Percentiles rank a stretch among this genome's conserved stretches.
Evolutionary conservation across 2,888 invertebrate genomes (phyloP).

Genomic region (Luperina testacea): DNA sequence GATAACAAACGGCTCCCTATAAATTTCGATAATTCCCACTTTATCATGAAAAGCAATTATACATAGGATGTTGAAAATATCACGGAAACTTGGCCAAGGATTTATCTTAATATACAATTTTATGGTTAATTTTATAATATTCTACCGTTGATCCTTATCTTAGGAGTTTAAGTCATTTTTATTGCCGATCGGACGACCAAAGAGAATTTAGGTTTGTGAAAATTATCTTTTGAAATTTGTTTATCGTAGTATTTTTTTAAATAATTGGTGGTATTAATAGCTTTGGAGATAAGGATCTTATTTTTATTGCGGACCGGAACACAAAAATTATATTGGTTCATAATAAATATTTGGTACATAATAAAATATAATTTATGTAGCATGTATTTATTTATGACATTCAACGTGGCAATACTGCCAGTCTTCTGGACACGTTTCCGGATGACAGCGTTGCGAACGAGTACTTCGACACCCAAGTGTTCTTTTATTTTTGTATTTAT

Average conservation of each 20-base stretch:
- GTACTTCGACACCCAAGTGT: no score
- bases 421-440: no score
- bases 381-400: neutral
- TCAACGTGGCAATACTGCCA: no score
- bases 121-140: conserved; percentile 38
- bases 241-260: neutral
- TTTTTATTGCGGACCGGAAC: neutral
- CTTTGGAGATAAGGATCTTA: neutral
- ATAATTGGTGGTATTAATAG: neutral
- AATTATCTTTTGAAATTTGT: neutral
- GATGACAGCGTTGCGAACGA: no score
- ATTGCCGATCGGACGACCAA: neutral
- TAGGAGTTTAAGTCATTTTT: neutral
- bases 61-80: conserved; percentile 25
- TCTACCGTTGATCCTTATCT: conserved; percentile 11
- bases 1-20: conserved; percentile 30
- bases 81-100: conserved; percentile 11
- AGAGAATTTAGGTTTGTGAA: neutral
- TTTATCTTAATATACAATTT: conserved; percentile 26
- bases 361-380: neutral
- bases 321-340: neutral
- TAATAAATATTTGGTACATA: neutral
- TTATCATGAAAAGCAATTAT: conserved; percentile 43
- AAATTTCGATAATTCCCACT: conserved; percentile 43
- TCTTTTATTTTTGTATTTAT: no score